Base-by-base conservation (phyloP, 2,888 invertebrate genomes). In the Endotricha flammealis region DNA sequence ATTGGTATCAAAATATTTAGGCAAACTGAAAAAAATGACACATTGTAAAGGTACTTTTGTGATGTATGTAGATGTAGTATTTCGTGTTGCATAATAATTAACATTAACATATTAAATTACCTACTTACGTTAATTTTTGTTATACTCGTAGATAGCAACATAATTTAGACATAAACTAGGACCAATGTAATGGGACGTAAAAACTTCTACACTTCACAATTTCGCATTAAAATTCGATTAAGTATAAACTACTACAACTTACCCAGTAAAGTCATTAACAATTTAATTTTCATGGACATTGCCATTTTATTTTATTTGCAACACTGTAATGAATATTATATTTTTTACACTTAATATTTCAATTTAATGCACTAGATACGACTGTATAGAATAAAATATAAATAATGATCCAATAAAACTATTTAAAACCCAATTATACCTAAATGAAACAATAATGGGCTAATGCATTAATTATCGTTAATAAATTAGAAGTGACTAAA, bases 11-110 rank as follows among this genome's bases (percentile, higher is more conserved):
- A 20, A 20, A 20, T 20, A 20, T 20, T 20, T 4, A n/a, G 2
- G 20, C 20, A 20, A 8, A 20, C 20, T 20, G 20, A 40, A 36
- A 33, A 20, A 25, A 14, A 33, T 16, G n/a, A 36, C 33, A 33
- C 22, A 33, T n/a, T n/a, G n/a, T n/a, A n/a, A n/a, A n/a, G n/a
- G n/a, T n/a, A n/a, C n/a, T n/a, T n/a, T n/a, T n/a, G n/a, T n/a
- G n/a, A n/a, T n/a, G n/a, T n/a, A n/a, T n/a, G n/a, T n/a, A n/a
- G n/a, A n/a, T n/a, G n/a, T n/a, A n/a, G n/a, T n/a, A n/a, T n/a
- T n/a, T n/a, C n/a, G n/a, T n/a, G n/a, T n/a, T n/a, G n/a, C n/a
- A n/a, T n/a, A n/a, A n/a, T n/a, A n/a, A n/a, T n/a, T n/a, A n/a
- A n/a, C n/a, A n/a, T n/a, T n/a, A n/a, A n/a, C n/a, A n/a, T n/a